Conservation (phyloP, 1,140 invertebrate species). For the Tetramorium alpestre region DNA sequence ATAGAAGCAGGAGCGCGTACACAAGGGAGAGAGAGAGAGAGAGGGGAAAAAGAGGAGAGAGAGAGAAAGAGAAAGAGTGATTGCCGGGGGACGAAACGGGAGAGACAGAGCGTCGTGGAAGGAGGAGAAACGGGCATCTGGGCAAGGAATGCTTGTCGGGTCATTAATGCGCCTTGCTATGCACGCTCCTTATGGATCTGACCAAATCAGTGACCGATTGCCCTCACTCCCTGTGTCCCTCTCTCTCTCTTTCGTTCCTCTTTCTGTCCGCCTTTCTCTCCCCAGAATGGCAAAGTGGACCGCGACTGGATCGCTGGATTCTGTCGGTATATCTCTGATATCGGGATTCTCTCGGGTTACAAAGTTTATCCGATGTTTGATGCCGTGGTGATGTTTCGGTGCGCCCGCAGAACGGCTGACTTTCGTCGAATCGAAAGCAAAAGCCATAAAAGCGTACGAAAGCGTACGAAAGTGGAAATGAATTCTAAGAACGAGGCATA, state of each 20-base stretch:
- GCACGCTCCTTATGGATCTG: conserved; percentile 82
- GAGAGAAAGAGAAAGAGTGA: conserved; percentile 56
- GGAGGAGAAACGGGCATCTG: conserved; percentile 72
- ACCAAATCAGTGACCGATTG: conserved; percentile 84
- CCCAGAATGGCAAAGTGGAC: conserved; percentile 62
- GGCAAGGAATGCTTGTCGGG: conserved; percentile 82
- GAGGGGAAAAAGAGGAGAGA: conserved; percentile 36
- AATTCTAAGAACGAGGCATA: conserved; percentile 7
- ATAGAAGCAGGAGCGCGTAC: conserved; percentile 34
- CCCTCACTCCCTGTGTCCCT: conserved; percentile 60
- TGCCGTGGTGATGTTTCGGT: conserved; percentile 3
- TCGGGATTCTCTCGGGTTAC: conserved; percentile 51
- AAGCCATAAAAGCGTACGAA: background rate
- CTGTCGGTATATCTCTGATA: conserved; percentile 57
- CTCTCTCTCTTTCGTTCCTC: background rate
- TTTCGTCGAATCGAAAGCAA: conserved; percentile 11
- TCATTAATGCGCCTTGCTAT: conserved; percentile 84
- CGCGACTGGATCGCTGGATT: conserved; percentile 38
- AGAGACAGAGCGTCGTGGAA: conserved; percentile 51
- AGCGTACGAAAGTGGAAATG: background rate
- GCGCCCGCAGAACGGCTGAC: background rate
- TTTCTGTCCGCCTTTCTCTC: conserved; percentile 11
- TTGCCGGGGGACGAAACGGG: conserved; percentile 18
- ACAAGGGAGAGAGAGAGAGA: conserved; percentile 25
- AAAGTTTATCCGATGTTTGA: conserved; percentile 41